Evolutionary conservation across 2,888 invertebrate genomes (phyloP).

Genomic region (Ametastegia equiseti): DNA sequence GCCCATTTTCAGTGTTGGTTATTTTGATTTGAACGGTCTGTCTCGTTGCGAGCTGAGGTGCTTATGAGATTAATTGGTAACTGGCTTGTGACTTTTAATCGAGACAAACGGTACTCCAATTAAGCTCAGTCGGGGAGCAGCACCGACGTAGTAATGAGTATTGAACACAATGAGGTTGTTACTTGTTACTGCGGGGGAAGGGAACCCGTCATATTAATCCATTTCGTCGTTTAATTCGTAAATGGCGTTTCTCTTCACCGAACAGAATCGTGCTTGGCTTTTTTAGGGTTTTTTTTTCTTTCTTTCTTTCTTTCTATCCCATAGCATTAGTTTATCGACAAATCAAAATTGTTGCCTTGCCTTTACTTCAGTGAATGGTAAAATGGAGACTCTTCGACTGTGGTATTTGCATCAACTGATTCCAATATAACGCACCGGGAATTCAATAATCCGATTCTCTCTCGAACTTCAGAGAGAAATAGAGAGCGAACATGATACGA

Average conservation of each 20-base stretch:
- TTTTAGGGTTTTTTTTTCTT: neutral
- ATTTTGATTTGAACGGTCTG: neutral
- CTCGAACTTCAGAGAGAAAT: conserved; percentile 75
- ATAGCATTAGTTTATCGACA: conserved; percentile 78
- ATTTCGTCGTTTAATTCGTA: neutral
- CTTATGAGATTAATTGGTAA: conserved; percentile 26
- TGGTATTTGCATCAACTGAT: neutral
- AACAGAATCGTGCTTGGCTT: neutral
- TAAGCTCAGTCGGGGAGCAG: neutral
- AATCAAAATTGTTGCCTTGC: conserved; percentile 71
- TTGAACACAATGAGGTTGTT: conserved; percentile 27
- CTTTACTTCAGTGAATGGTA: neutral
- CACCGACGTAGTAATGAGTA: conserved; percentile 38
- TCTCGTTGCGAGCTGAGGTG: neutral
- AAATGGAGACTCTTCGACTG: conserved; percentile 69
- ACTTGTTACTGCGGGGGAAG: conserved; percentile 13
- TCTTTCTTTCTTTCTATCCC: neutral
- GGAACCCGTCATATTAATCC: conserved; percentile 8
- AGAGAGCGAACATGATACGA: too few relatives aligned
- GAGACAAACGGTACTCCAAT: conserved; percentile 23
- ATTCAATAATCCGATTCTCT: too few relatives aligned
- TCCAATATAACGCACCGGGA: too few relatives aligned
- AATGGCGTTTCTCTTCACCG: neutral
- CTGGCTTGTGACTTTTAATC: conserved; percentile 18
- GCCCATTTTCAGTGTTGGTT: neutral